Evolutionary conservation across 1,140 invertebrate species (phyloP), one percentile per base, ranked within the genome.

Genomic region (Drosophila yakuba): DNA sequence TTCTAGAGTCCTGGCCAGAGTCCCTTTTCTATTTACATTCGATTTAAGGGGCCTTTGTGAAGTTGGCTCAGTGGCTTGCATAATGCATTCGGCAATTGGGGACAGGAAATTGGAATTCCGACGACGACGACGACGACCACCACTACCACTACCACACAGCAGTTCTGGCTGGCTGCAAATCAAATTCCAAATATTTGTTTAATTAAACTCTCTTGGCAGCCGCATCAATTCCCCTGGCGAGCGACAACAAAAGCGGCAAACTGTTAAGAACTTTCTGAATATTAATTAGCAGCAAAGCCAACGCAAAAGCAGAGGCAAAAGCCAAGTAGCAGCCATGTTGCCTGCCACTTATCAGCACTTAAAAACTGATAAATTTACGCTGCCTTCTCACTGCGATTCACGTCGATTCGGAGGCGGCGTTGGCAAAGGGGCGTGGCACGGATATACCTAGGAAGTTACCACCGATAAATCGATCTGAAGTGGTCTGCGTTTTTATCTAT

Each of bases 191-290:
- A 75, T 75, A 75, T 75, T 75, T 75, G 47, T 58, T 75, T 75
- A 75, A 75, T 75, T 75, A 75, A 75, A 74, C 51, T 51, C 51
- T 35, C 41, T 39, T 51, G 63, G 55, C 55, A 66, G 55, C 44
- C 63, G 35, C 64, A 68, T 67, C 63, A 50, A 67, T 51, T 44
- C 25, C 25, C 48, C 36, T 32, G 23, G 48, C 48, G 10, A 45
- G 14, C 44, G 58, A 64, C 51, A 12, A 20, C 51, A 47, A 41
- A 44, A 50, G 73, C 73, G 73, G 73, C 72, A 76, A 75, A 55
- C 36, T 76, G 72, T 20, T 76, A 76, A 76, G 73, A 76, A 76
- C 28, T 76, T 75, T 67, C 73, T 63, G 73, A 58, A 75, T 75
- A 75, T 75, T 75, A 75, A 75, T 75, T 75, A 75, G 61, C 72